A percentile compares a stretch with the other conserved stretches of the same genome.
Conservation (phyloP, 2,888 invertebrate genomes). For the Lycia hirtaria region DNA sequence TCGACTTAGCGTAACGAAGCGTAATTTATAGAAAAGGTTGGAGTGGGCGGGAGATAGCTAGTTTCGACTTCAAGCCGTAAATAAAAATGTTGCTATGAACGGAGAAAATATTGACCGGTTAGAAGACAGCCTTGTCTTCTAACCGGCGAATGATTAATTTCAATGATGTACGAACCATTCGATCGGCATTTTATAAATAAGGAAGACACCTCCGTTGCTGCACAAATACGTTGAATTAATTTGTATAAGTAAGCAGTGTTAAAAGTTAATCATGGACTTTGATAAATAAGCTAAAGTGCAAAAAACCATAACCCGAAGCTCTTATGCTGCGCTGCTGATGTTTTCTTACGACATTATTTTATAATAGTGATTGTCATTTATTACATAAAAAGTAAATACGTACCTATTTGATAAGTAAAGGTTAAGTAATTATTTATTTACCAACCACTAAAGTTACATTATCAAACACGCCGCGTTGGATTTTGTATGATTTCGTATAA, state of each 20-base stretch:
- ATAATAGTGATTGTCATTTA: too few relatives aligned
- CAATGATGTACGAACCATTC: slow-evolving; percentile 12
- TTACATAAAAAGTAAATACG: too few relatives aligned
- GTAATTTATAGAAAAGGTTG: slow-evolving; percentile 69
- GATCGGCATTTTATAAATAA: slow-evolving; percentile 3
- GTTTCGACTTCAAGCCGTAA: slow-evolving; percentile 29
- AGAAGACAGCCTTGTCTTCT: too few relatives aligned
- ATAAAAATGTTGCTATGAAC: slow-evolving; percentile 25
- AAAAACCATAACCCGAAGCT: too few relatives aligned
- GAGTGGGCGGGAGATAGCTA: slow-evolving; percentile 27
- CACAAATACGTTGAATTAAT: neutral
- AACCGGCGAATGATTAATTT: slow-evolving; percentile 16
- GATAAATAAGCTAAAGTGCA: too few relatives aligned
- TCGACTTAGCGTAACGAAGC: slow-evolving; percentile 73
- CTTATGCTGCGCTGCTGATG: too few relatives aligned
- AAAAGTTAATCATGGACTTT: neutral
- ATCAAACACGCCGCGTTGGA: too few relatives aligned
- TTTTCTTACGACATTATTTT: too few relatives aligned
- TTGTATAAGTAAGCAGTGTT: neutral
- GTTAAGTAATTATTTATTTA: too few relatives aligned
- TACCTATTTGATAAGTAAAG: too few relatives aligned
- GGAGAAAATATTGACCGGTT: slow-evolving; percentile 26
- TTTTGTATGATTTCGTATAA: too few relatives aligned
- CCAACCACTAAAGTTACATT: too few relatives aligned
- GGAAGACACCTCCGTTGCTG: slow-evolving; percentile 22